Evolutionary conservation across 2,113 vertebrate species (phyloP).

Genomic region (Glareola pratincola): DNA sequence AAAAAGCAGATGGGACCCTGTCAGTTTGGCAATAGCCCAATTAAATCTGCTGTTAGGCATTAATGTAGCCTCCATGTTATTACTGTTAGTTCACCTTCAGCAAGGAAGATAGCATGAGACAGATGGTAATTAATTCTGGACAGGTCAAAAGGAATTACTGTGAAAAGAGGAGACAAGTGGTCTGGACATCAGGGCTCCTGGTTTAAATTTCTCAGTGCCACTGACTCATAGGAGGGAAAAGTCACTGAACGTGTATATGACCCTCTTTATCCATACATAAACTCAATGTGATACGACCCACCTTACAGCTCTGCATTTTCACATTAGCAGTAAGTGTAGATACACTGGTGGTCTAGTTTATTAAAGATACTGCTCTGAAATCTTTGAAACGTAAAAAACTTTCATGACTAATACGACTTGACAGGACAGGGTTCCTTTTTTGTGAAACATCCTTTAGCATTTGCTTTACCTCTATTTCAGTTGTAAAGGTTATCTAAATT

Average conservation of each 20-base stretch:
- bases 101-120: neutral
- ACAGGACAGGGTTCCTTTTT: neutral
- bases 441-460: neutral
- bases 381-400: neutral
- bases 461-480: neutral
- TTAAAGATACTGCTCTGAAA: neutral
- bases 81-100: constrained; percentile 31
- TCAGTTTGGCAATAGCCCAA: neutral
- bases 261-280: neutral
- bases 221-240: neutral
- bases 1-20: constrained; percentile 52
- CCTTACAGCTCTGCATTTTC: neutral
- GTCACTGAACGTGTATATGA: neutral
- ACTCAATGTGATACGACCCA: neutral
- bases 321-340: neutral
- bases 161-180: neutral
- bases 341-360: neutral
- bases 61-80: neutral
- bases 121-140: constrained; percentile 64
- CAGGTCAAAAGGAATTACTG: constrained; percentile 36
- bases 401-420: neutral
- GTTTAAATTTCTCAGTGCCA: neutral
- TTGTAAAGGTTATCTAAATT: neutral
- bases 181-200: neutral
- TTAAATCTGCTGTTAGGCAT: constrained; percentile 19